These are phyloP conservation scores for Luscinia megarhynchos DNA, from an alignment of 2,797 vertebrate genomes.

Conservation along the genomic window DNA sequence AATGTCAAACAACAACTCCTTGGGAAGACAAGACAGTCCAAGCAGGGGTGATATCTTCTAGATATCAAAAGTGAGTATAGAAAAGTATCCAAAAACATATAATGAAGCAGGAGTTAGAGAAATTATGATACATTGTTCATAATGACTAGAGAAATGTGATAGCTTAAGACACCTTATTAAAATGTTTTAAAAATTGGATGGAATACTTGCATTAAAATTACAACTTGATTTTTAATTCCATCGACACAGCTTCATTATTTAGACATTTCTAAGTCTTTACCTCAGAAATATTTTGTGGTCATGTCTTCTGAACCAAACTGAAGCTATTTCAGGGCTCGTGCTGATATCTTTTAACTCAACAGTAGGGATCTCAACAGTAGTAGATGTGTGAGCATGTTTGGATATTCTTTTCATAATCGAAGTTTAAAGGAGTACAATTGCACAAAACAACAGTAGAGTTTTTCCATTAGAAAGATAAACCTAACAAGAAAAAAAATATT, in stretches of 20 bases:
- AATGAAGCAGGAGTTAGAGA: not conserved
- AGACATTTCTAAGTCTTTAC: conserved; percentile 70
- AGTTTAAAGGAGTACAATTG: not conserved
- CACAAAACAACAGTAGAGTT: not conserved
- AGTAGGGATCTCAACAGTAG: not conserved
- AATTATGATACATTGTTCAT: not conserved
- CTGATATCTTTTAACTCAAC: not conserved
- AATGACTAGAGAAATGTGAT: not conserved
- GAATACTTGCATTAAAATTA: conserved; percentile 56
- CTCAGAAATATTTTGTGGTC: conserved; percentile 65
- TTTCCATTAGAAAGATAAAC: not conserved
- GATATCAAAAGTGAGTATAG: not conserved
- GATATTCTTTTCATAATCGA: not conserved
- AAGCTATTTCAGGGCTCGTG: not conserved
- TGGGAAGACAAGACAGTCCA: not conserved
- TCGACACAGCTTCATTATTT: conserved; percentile 57
- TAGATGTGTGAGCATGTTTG: not conserved
- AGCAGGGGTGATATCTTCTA: not conserved
- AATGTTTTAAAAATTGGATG: conserved; percentile 15
- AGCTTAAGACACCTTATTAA: conserved; percentile 27
- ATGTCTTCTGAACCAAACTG: conserved; percentile 38
- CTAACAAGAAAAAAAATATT: not conserved
- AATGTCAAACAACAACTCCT: not conserved
- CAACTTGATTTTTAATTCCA: conserved; percentile 52
- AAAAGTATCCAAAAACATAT: not conserved